These are phyloP conservation scores for Zaprionus lineosus DNA, from an alignment of 2,888 invertebrate species.

Conservation along the genomic window DNA sequence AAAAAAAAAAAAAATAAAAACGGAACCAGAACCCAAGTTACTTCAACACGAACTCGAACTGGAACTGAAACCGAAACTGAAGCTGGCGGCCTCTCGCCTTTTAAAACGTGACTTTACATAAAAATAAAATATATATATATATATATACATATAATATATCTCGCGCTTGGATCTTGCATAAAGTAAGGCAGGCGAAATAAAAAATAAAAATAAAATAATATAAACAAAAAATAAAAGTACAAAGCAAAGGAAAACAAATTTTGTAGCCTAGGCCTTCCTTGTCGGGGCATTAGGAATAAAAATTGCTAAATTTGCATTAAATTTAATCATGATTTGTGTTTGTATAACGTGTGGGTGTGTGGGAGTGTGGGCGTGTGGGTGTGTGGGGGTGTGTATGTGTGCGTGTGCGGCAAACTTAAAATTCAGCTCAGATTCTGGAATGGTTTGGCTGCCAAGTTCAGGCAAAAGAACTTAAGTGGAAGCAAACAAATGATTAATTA, in stretches of 20 bases:
- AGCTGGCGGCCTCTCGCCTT: constrained; percentile 11
- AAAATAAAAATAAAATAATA: constrained; percentile 1
- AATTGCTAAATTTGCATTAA: constrained; percentile 63
- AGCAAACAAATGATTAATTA: constrained; percentile 50
- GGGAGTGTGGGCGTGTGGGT: constrained; percentile 3
- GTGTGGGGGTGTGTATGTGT: background rate
- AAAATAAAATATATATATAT: constrained; percentile 18
- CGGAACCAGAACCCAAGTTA: background rate
- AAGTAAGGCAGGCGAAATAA: constrained; percentile 17
- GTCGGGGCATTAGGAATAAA: constrained; percentile 59
- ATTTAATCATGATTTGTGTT: constrained; percentile 45
- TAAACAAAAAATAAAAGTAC: background rate
- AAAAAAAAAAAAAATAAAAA: constrained; percentile 33
- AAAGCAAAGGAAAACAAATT: constrained; percentile 16
- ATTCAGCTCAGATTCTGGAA: constrained; percentile 44
- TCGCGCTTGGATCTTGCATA: constrained; percentile 33
- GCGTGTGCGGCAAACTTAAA: constrained; percentile 39
- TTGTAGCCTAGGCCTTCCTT: constrained; percentile 41
- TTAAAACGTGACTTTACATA: constrained; percentile 69
- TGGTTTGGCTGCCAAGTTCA: constrained; percentile 17
- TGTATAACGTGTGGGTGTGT: constrained; percentile 4
- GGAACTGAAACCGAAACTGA: constrained; percentile 17
- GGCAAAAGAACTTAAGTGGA: background rate
- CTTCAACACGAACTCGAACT: background rate
- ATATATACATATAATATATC: constrained; percentile 24